Percentiles rank a stretch among this genome's conserved stretches.
phyloP scores from a whole-genome alignment of 2,888 invertebrate genomes.

The Dynastes maya region DNA sequence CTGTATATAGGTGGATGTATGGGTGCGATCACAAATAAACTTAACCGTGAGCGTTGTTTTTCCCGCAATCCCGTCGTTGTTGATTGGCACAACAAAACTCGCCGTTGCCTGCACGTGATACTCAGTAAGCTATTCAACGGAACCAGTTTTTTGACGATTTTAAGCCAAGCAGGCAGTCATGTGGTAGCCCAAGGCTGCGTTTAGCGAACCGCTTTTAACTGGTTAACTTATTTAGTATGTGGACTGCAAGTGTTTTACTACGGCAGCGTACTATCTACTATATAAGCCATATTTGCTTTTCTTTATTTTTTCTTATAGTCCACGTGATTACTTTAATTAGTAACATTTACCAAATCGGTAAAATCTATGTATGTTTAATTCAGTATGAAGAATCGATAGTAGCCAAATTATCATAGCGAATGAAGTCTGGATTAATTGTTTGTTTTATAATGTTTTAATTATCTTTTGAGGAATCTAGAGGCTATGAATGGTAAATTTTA shows the following conservation, averaged over 20 bases:
- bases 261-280: neutral
- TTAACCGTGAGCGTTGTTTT: neutral
- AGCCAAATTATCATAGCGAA: too few relatives aligned
- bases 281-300: neutral
- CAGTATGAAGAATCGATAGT: too few relatives aligned
- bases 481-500: too few relatives aligned
- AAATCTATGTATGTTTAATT: too few relatives aligned
- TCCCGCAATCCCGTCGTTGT: neutral
- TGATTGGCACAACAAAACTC: conserved; percentile 12
- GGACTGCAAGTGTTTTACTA: neutral
- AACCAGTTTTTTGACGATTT: conserved; percentile 23
- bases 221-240: conserved; percentile 12
- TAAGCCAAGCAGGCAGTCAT: neutral
- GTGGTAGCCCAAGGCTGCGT: conserved; percentile 12
- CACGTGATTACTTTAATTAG: too few relatives aligned
- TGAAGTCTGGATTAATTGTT: too few relatives aligned
- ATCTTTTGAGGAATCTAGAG: too few relatives aligned
- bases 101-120: conserved; percentile 12
- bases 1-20: too few relatives aligned
- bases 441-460: too few relatives aligned
- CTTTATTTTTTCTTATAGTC: neutral
- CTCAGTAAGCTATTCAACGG: conserved; percentile 1
- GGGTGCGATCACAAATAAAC: neutral
- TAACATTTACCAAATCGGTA: too few relatives aligned
- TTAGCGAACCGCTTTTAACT: conserved; percentile 2